Conservation (phyloP, 2,888 invertebrate genomes). For the Erynnis tages region DNA sequence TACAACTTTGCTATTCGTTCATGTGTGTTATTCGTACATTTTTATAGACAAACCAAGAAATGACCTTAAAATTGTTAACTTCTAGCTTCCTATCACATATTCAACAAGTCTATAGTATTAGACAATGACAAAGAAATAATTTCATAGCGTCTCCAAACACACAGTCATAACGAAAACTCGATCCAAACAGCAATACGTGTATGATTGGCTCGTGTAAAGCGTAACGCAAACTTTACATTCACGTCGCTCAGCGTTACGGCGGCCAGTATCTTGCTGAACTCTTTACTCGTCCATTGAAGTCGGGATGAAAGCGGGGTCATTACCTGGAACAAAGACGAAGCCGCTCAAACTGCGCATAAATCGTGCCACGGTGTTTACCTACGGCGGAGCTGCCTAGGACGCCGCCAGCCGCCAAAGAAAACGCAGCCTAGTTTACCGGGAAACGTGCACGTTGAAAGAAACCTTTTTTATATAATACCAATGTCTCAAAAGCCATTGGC, state of each 20-base stretch:
- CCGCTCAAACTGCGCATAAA: constrained; percentile 77
- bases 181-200: too few species aligned
- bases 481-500: constrained; percentile 29
- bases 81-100: too few species aligned
- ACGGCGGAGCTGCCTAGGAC: constrained; percentile 65
- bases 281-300: constrained; percentile 71
- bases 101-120: too few species aligned
- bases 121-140: too few species aligned
- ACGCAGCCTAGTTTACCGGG: constrained; percentile 65
- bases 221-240: constrained; percentile 14
- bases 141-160: background rate
- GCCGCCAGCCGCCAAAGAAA: constrained; percentile 70
- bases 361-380: constrained; percentile 73
- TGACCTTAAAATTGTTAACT: too few species aligned
- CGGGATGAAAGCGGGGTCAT: constrained; percentile 78
- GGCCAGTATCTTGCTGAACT: constrained; percentile 57
- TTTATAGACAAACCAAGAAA: too few species aligned
- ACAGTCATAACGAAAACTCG: too few species aligned
- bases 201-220: background rate
- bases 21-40: too few species aligned
- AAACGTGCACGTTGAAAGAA: constrained; percentile 52
- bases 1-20: too few species aligned
- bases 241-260: constrained; percentile 10
- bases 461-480: constrained; percentile 46
- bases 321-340: constrained; percentile 78